phyloP scores from a whole-genome alignment of 2,113 vertebrate species.

The Clarias macrocephalus region DNA sequence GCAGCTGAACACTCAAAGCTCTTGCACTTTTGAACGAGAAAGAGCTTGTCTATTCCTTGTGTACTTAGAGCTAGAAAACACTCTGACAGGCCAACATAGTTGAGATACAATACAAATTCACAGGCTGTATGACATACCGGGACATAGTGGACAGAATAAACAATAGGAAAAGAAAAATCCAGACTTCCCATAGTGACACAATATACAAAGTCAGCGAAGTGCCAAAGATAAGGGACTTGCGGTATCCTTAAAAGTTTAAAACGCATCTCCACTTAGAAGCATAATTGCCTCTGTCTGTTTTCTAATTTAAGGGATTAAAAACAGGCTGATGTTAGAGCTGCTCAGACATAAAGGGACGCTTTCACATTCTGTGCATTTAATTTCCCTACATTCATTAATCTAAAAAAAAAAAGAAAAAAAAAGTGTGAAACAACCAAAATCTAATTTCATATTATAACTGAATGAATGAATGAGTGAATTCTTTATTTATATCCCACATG shows the following conservation, averaged over 20 bases:
- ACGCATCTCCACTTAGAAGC: background rate
- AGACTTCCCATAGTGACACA: background rate
- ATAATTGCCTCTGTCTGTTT: background rate
- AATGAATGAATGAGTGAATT: slow-evolving; percentile 5
- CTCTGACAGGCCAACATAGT: slow-evolving; percentile 9
- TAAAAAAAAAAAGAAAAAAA: background rate
- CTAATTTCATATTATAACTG: background rate
- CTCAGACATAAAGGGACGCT: background rate
- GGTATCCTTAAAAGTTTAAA: background rate
- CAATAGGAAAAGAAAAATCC: background rate
- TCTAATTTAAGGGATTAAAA: background rate
- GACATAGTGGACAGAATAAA: background rate
- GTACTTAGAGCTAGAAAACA: background rate
- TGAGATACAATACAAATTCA: slow-evolving; percentile 6
- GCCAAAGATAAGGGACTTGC: background rate
- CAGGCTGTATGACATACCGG: background rate
- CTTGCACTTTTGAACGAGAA: background rate
- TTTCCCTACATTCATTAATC: slow-evolving; percentile 40
- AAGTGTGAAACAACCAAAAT: background rate
- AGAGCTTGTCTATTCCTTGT: background rate
- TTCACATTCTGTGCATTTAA: slow-evolving; percentile 10
- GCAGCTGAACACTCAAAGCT: background rate
- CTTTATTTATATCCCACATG: background rate
- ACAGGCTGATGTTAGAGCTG: background rate
- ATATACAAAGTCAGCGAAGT: slow-evolving; percentile 9